Percentiles rank a stretch among this genome's conserved stretches.
Evolutionary conservation across 2,797 vertebrate species (phyloP).

Genomic region (Trematomus bernacchii): DNA sequence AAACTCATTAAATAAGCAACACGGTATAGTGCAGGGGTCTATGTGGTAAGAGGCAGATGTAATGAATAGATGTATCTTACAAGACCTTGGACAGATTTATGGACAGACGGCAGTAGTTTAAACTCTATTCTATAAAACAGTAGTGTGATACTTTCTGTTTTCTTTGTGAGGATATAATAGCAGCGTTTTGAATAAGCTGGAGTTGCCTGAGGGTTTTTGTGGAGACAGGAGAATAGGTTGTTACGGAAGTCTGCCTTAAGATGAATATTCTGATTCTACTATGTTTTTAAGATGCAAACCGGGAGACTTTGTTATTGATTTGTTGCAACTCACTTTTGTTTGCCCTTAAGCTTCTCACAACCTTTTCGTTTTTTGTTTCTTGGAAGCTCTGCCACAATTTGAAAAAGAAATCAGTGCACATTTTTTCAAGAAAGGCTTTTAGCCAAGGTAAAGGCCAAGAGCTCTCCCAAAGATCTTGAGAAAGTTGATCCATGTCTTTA

Average conservation of each 20-base stretch:
- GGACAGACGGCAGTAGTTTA: not conserved
- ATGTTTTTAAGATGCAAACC: not conserved
- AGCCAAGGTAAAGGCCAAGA: too few relatives aligned
- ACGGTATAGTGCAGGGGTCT: not conserved
- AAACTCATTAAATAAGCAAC: not conserved
- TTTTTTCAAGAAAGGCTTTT: too few relatives aligned
- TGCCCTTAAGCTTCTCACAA: too few relatives aligned
- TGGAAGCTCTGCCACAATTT: too few relatives aligned
- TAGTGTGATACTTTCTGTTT: not conserved
- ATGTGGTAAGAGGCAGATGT: not conserved
- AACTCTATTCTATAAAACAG: not conserved
- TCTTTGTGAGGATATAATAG: not conserved
- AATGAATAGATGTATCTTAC: not conserved
- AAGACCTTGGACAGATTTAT: not conserved
- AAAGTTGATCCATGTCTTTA: too few relatives aligned
- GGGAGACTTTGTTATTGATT: not conserved
- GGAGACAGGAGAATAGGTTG: not conserved
- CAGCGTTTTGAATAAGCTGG: not conserved
- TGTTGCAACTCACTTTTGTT: not conserved
- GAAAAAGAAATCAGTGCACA: too few relatives aligned
- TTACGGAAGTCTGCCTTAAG: not conserved
- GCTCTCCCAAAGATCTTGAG: too few relatives aligned
- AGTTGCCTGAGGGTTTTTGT: not conserved
- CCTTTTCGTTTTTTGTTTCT: too few relatives aligned
- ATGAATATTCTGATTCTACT: not conserved